Evolutionary conservation across 1,140 invertebrate species (phyloP).

Genomic region (Sipha flava): DNA sequence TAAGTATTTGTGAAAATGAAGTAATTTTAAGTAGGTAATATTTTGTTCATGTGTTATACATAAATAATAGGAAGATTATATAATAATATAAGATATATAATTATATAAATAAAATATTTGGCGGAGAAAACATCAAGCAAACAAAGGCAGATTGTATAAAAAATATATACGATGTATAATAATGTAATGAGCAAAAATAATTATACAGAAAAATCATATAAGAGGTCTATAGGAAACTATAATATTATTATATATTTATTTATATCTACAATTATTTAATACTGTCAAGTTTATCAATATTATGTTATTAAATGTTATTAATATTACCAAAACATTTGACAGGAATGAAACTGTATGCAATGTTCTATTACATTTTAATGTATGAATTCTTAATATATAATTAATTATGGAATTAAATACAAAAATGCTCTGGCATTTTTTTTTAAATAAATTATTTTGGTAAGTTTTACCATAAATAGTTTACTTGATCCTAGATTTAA

Average conservation of each 20-base stretch:
- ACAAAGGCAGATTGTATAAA: constrained; percentile 17
- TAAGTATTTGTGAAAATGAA: constrained; percentile 1
- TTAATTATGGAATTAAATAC: not conserved
- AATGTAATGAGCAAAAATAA: not conserved
- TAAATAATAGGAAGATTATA: constrained; percentile 26
- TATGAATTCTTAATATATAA: not conserved
- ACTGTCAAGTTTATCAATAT: no score
- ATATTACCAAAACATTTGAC: no score
- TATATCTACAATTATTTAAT: no score
- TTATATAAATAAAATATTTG: constrained; percentile 22
- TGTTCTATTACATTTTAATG: not conserved
- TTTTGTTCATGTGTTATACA: constrained; percentile 23
- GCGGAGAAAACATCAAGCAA: not conserved
- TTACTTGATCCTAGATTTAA: not conserved
- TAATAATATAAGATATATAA: not conserved
- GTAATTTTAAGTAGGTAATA: constrained; percentile 22
- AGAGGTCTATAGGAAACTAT: no score
- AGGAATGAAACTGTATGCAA: not conserved
- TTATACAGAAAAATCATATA: not conserved
- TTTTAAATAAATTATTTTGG: not conserved
- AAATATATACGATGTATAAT: not conserved
- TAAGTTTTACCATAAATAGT: not conserved
- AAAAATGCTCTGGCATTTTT: not conserved
- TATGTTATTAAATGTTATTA: no score
- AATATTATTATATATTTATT: no score